phyloP scores from a whole-genome alignment of 2,797 vertebrate genomes.

The Hephaestus fuliginosus region DNA sequence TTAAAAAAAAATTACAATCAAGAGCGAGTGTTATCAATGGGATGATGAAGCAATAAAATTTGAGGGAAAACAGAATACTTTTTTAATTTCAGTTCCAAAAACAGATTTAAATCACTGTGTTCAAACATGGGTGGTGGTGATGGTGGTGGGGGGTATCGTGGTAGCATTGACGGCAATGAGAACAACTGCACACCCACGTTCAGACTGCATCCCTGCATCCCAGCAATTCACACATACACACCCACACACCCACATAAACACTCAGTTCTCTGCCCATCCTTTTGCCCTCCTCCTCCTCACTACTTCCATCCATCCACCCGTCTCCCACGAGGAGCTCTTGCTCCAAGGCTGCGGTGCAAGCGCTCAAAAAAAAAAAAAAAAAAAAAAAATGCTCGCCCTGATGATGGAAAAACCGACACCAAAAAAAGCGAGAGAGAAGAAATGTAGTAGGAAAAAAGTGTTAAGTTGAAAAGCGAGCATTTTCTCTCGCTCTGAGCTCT shows the following conservation, averaged over 20 bases:
- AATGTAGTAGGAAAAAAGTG: constrained; percentile 78
- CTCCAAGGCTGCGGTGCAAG: constrained; percentile 77
- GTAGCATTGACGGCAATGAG: constrained; percentile 21
- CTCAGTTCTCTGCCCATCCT: constrained; percentile 62
- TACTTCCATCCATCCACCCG: constrained; percentile 72
- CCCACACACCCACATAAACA: constrained; percentile 59
- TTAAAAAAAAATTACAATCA: constrained; percentile 15
- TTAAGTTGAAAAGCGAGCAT: constrained; percentile 86
- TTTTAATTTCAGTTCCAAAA: constrained; percentile 37
- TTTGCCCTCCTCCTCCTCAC: constrained; percentile 75
- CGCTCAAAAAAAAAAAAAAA: constrained; percentile 53
- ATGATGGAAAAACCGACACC: constrained; percentile 76
- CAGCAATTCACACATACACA: constrained; percentile 43
- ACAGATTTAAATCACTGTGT: constrained; percentile 37
- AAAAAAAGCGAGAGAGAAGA: constrained; percentile 72
- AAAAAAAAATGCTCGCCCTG: constrained; percentile 63
- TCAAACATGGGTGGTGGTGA: constrained; percentile 25
- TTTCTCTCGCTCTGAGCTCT: constrained; percentile 85
- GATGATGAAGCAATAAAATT: constrained; percentile 15
- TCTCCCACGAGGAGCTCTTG: constrained; percentile 80
- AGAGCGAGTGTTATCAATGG: neutral
- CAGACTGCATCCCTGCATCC: constrained; percentile 44
- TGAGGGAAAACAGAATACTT: neutral
- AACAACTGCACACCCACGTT: constrained; percentile 62
- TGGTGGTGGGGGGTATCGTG: neutral